Evolutionary conservation across 2,888 invertebrate species (phyloP).

Genomic region (Drosophila crucigera): DNA sequence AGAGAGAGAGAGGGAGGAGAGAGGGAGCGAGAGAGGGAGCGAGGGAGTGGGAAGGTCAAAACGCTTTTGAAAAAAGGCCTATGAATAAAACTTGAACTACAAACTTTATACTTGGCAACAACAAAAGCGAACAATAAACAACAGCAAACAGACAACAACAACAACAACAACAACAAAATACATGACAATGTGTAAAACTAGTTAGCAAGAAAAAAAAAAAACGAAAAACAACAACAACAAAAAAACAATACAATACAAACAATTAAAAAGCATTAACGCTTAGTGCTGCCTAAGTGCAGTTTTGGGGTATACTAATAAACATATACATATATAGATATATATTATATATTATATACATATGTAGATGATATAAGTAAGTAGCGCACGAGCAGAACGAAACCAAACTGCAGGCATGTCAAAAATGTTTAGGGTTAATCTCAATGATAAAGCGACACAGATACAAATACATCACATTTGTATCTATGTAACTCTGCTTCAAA

Average conservation of each 20-base stretch:
- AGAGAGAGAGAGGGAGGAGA: background rate
- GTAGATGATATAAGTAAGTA: slow-evolving; percentile 31
- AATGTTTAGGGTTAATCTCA: slow-evolving; percentile 26
- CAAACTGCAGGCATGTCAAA: slow-evolving; percentile 8
- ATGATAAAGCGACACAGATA: slow-evolving; percentile 24
- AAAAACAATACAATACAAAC: slow-evolving; percentile 28
- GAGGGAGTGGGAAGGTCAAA: slow-evolving; percentile 57
- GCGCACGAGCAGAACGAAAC: slow-evolving; percentile 29
- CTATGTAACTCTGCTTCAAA: slow-evolving; percentile 8
- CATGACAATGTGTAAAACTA: slow-evolving; percentile 68
- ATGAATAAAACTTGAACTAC: slow-evolving; percentile 67
- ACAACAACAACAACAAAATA: slow-evolving; percentile 7
- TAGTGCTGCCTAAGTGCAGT: slow-evolving; percentile 76
- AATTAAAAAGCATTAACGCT: slow-evolving; percentile 80
- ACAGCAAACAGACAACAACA: slow-evolving; percentile 3
- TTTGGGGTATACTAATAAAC: slow-evolving; percentile 53
- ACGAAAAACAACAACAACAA: slow-evolving; percentile 18
- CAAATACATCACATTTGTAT: too few species aligned
- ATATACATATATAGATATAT: slow-evolving; percentile 19
- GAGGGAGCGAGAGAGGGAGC: background rate
- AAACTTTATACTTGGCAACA: slow-evolving; percentile 67
- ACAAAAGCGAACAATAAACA: slow-evolving; percentile 21
- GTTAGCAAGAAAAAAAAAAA: slow-evolving; percentile 56
- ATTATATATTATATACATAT: slow-evolving; percentile 22
- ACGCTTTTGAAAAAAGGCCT: slow-evolving; percentile 68